Evolutionary conservation across 23 tunicate genomes (phyloP), one percentile per base, ranked within the genome.

Genomic region (Botrylloides violaceus): DNA sequence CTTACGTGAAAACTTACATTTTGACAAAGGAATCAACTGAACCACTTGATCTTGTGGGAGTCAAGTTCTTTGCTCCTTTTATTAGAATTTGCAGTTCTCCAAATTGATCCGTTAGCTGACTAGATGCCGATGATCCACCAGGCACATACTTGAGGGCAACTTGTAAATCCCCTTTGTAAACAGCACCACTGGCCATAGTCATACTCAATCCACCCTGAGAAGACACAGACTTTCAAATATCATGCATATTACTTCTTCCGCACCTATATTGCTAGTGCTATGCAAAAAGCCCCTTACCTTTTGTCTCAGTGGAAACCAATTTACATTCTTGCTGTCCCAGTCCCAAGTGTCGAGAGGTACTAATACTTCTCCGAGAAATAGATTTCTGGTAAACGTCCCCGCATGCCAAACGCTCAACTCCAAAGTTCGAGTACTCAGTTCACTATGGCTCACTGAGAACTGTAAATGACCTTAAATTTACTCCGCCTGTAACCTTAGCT

Each of bases 371-470:
- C 85, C 85, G 36, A 80, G 79, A 58, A 80, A 80, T 4, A 76
- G 61, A 64, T 80, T 80, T 32, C 79, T 61, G 20, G 85, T 58
- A 33, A 80, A 80, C 3, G 85, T 80, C 20, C 80, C 85, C 34
- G 85, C 64, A 39, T 80, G 78, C 85, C 85, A 80, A 1, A 80
- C 85, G 32, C 79, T 72, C 78, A 80, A 35, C 47, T 80, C 85
- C 30, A 80, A 49, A 5, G 72, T 71, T 32, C 85, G 62, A 19
- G 65, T 80, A 30, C 85, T 66, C 49, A 80, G 73, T 47, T 80
- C 85, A 22, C 72, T 60, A 9, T 74, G 78, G 60, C 38, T 76
- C 32, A 80, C 85, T 3, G 85, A 50, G 63, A 72, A 80, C 85
- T 80, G 47, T 33, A 80, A 61, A 50, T 18, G 58, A 3, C 70